Percentiles rank a stretch among this genome's conserved stretches.
Conservation (phyloP, 2,113 vertebrate species). For the Cervus canadensis region DNA sequence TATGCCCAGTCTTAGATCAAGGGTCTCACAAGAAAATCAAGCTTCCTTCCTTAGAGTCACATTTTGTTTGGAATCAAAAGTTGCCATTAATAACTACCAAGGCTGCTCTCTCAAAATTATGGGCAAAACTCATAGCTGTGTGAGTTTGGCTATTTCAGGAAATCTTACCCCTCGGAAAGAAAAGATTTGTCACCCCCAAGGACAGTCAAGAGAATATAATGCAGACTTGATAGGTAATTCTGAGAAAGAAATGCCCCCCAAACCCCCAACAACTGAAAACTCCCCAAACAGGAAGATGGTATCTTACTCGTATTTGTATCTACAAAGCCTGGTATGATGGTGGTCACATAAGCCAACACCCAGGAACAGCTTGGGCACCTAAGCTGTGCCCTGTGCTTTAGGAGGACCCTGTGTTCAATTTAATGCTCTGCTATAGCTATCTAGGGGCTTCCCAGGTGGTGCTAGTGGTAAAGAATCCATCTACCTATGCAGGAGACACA, state of each 20-base stretch:
- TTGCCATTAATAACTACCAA: not conserved
- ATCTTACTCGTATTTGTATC: not conserved
- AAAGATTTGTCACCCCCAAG: not conserved
- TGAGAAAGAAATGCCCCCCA: not conserved
- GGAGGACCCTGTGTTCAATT: not conserved
- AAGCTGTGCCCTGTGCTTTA: not conserved
- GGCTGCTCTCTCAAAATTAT: not conserved
- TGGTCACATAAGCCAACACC: not conserved
- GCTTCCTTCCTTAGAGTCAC: not conserved
- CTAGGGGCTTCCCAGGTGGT: not conserved
- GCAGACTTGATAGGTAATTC: not conserved
- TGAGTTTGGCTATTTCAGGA: not conserved
- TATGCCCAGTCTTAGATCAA: not conserved
- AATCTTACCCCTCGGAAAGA: not conserved
- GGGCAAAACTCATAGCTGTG: not conserved
- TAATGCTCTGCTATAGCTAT: not conserved
- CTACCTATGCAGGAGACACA: not conserved
- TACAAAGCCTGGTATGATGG: not conserved
- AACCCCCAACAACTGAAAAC: fast-evolving
- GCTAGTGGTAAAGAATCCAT: not conserved
- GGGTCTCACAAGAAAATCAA: not conserved
- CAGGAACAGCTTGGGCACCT: not conserved
- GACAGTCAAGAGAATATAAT: not conserved
- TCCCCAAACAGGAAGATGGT: not conserved
- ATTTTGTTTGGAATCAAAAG: not conserved